A percentile compares a stretch with the other conserved stretches of the same genome.
These are phyloP conservation scores for Lymantria dispar DNA, from an alignment of 2,888 invertebrate genomes.

Conservation along the genomic window DNA sequence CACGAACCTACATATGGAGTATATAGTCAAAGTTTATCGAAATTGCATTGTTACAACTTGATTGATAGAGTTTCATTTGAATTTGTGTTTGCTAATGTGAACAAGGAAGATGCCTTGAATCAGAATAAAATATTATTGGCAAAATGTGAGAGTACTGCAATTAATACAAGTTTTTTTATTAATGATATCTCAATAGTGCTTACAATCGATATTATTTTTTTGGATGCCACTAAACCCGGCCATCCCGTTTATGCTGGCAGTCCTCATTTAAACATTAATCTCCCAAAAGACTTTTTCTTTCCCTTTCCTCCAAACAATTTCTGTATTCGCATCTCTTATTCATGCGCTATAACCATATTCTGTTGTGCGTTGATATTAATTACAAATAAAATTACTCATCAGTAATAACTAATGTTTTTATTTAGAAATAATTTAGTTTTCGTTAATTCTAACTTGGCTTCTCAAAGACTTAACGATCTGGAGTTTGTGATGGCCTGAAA, in stretches of 20 bases:
- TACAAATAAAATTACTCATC: conserved; percentile 70
- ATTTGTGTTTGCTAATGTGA: conserved; percentile 51
- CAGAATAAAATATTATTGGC: conserved; percentile 54
- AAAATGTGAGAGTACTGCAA: conserved; percentile 32
- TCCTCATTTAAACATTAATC: conserved; percentile 84
- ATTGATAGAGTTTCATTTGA: conserved; percentile 50
- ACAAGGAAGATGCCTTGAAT: conserved; percentile 30
- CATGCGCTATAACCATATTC: conserved; percentile 27
- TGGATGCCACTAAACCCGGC: conserved; percentile 58
- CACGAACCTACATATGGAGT: conserved; percentile 46
- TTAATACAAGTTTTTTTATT: conserved; percentile 48
- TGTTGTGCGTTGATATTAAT: conserved; percentile 23
- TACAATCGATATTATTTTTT: conserved; percentile 60
- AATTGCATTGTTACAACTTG: conserved; percentile 58
- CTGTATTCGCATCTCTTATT: conserved; percentile 15
- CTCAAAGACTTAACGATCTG: conserved; percentile 61
- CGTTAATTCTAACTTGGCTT: conserved; percentile 71
- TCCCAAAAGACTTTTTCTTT: conserved; percentile 89
- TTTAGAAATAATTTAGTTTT: conserved; percentile 78
- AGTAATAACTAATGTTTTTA: conserved; percentile 74
- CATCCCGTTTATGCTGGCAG: conserved; percentile 74
- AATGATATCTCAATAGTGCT: conserved; percentile 53
- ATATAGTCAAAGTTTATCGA: conserved; percentile 39
- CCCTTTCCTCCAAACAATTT: conserved; percentile 78
- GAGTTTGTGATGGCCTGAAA: conserved; percentile 69